Evolutionary conservation across 2,797 vertebrate genomes (phyloP).

Genomic region (Neosilurus hyrtlii): DNA sequence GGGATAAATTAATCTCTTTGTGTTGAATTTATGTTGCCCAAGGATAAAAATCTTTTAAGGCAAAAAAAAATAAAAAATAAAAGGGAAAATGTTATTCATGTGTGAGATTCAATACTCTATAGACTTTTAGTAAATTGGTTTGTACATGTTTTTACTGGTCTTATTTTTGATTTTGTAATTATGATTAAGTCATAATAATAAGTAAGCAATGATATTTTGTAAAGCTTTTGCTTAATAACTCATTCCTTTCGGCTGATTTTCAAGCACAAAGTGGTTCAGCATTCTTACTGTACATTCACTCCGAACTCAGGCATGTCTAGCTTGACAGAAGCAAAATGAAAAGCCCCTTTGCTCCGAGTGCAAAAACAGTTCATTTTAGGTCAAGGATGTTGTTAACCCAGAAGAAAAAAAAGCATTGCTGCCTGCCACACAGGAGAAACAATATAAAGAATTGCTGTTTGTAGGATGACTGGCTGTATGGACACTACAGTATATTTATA

Average conservation of each 20-base stretch:
- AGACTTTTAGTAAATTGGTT: not conserved
- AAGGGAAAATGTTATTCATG: not conserved
- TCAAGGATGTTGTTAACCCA: conserved; percentile 46
- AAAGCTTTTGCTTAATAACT: not conserved
- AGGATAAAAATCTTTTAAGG: not conserved
- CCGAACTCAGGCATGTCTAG: conserved; percentile 6
- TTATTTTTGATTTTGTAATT: not conserved
- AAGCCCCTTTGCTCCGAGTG: conserved; percentile 20
- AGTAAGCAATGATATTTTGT: not conserved
- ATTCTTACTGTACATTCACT: not conserved
- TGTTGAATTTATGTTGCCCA: not conserved
- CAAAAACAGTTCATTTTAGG: conserved; percentile 33
- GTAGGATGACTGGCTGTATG: not conserved
- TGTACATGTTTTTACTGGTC: not conserved
- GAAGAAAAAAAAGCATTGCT: conserved; percentile 37
- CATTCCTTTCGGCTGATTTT: not conserved
- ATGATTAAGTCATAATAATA: not conserved
- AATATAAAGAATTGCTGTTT: conserved; percentile 27
- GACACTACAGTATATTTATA: conserved; percentile 13
- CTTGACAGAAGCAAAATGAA: conserved; percentile 24
- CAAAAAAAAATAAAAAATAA: not conserved
- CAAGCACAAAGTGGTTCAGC: not conserved
- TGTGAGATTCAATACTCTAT: not conserved
- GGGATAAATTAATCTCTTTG: not conserved
- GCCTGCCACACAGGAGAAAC: conserved; percentile 29